Percentiles rank a stretch among this genome's conserved stretches.
phyloP scores from a whole-genome alignment of 2,888 invertebrate species.

The Xestia rhomboidea region DNA sequence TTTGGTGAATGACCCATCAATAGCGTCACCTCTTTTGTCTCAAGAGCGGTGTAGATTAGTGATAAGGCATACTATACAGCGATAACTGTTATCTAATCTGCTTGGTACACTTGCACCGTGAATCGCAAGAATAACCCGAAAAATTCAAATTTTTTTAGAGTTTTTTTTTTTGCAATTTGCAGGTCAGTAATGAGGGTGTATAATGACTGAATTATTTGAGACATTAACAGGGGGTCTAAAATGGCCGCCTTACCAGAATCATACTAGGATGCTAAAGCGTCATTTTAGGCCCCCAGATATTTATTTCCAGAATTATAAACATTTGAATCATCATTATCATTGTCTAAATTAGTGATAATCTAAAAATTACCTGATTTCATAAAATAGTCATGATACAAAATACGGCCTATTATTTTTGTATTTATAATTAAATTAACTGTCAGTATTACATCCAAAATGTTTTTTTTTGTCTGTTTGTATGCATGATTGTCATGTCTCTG shows the following conservation, averaged over 20 bases:
- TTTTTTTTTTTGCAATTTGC: neutral
- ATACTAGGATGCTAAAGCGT: no score
- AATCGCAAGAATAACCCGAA: neutral
- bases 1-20: neutral
- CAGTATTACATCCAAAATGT: conserved; percentile 30
- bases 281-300: no score
- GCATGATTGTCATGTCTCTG: no score
- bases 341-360: neutral
- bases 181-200: neutral
- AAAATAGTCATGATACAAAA: neutral
- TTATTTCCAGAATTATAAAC: neutral
- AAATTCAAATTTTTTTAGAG: neutral
- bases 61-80: neutral
- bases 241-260: no score
- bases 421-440: neutral
- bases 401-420: neutral
- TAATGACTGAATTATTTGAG: neutral
- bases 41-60: neutral
- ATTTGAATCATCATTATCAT: neutral
- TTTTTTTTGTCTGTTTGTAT: neutral
- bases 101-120: neutral
- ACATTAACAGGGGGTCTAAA: neutral
- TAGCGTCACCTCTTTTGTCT: conserved; percentile 13
- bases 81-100: neutral
- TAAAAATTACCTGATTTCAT: neutral